A percentile compares a stretch with the other conserved stretches of the same genome.
These are phyloP conservation scores for Myrmecobius fasciatus DNA, from an alignment of 2,113 vertebrate species.

Conservation along the genomic window DNA sequence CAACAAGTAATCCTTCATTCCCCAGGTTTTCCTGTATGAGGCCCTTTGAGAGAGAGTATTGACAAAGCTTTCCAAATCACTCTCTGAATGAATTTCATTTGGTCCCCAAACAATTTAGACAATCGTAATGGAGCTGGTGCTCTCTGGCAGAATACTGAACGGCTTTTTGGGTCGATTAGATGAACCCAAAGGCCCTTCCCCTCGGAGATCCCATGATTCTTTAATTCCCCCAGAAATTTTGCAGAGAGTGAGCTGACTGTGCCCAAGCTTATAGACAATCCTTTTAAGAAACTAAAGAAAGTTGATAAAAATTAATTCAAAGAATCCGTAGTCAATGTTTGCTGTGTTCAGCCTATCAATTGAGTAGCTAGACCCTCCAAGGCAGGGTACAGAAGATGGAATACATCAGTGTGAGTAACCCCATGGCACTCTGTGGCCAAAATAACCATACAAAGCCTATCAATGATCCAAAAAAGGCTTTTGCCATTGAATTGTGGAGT, in stretches of 20 bases:
- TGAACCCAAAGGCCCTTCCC: background rate
- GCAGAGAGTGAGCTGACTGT: slow-evolving; percentile 30
- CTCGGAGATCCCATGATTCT: background rate
- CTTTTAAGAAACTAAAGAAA: slow-evolving; percentile 13
- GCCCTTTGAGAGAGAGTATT: slow-evolving; percentile 5
- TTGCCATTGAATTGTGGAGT: slow-evolving; percentile 3
- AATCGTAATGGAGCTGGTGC: slow-evolving; percentile 52
- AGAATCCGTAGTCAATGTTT: background rate
- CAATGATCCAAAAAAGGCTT: background rate
- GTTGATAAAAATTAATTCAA: slow-evolving; percentile 2
- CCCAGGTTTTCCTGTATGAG: background rate
- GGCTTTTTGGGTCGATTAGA: slow-evolving; percentile 27
- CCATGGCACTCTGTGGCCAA: slow-evolving; percentile 33
- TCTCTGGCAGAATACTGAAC: slow-evolving; percentile 2
- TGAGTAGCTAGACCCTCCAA: slow-evolving; percentile 23
- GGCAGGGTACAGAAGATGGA: slow-evolving; percentile 68
- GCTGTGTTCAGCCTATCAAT: slow-evolving; percentile 20
- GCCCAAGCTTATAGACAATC: background rate
- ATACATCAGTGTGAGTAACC: slow-evolving; percentile 45
- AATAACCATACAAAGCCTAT: background rate
- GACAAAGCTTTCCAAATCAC: slow-evolving; percentile 58
- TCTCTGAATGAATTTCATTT: slow-evolving; percentile 26
- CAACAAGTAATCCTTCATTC: background rate
- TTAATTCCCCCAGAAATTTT: background rate
- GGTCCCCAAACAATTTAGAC: slow-evolving; percentile 54